These are phyloP conservation scores for Sycophaga agraensis DNA, from an alignment of 1,140 invertebrate species.

Conservation along the genomic window DNA sequence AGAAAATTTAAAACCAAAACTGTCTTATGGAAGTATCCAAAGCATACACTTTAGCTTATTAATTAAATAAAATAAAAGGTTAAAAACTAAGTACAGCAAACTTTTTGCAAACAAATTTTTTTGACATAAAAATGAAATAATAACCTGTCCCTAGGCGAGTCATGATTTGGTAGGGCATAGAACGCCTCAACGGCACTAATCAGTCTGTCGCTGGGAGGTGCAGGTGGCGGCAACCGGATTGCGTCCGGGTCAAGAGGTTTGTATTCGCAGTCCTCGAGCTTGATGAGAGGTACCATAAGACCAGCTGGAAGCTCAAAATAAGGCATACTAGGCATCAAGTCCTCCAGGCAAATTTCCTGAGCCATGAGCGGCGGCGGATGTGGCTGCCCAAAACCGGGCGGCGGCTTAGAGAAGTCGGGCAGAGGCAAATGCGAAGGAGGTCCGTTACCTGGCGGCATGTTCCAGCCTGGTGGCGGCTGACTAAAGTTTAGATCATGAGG, in stretches of 20 bases:
- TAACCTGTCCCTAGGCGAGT: constrained; percentile 90
- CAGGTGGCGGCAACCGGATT: constrained; percentile 88
- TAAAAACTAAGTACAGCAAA: too few relatives aligned
- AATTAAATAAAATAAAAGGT: too few relatives aligned
- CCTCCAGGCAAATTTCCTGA: constrained; percentile 62
- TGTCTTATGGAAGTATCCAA: too few relatives aligned
- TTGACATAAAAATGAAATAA: too few relatives aligned
- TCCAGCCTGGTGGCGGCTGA: constrained; percentile 61
- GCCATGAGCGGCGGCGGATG: constrained; percentile 56
- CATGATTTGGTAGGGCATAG: constrained; percentile 89
- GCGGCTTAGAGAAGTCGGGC: constrained; percentile 82
- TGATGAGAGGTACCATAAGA: constrained; percentile 91
- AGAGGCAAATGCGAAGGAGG: constrained; percentile 56
- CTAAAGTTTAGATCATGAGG: constrained; percentile 56
- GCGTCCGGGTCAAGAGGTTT: constrained; percentile 85
- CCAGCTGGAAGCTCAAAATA: constrained; percentile 97
- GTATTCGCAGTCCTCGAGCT: constrained; percentile 89
- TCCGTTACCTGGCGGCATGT: constrained; percentile 37
- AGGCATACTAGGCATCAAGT: constrained; percentile 85
- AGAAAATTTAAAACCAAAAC: too few relatives aligned
- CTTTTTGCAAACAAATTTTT: too few relatives aligned
- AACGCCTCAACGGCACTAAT: constrained; percentile 93
- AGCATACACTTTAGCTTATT: too few relatives aligned
- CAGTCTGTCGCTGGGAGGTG: constrained; percentile 88
- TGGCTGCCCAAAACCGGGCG: constrained; percentile 79